Evolutionary conservation across 1,140 invertebrate species (phyloP), one percentile per base, ranked within the genome.

Genomic region (Atopsyche davidsoni): DNA sequence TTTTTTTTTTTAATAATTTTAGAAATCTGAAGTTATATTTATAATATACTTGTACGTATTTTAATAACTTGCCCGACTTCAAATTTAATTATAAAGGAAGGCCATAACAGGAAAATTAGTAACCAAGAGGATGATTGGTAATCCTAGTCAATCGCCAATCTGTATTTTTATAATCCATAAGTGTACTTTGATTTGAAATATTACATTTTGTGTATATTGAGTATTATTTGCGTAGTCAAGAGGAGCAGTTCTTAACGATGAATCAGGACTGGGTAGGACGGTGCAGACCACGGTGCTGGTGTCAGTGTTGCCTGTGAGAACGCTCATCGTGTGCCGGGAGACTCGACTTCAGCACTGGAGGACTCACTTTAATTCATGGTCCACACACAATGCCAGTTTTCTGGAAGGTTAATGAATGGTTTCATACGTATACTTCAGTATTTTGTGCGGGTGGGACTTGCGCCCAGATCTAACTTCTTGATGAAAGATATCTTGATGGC

Each of bases 221-320:
- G 9, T 38, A 10, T 38, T n/a, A n/a, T n/a, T n/a, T n/a, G n/a
- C n/a, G n/a, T 36, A 58, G 57, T 36, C 24, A 18, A 22, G 23
- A 24, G 53, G 53, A 31, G 57, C 43, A 23, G 42, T 58, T 28
- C 49, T 58, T 34, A 58, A 58, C 41, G 57, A 58, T 41, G 57
- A 52, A 10, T 18, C 2, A 2, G 49, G 49, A 10, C 42, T 58
- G 6, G 57, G 57, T 21, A 58, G 55, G 32, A 58, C 52, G 24
- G 24, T 55, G 28, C 57, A 58, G 39, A 58, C 48, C 10, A 23
- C 49, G 11, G 18, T 58, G 4, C 55, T 44, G 18, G 14, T 51
- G 11, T 55, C 52, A 11, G 38, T 38, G 24, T 47, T 11, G 14
- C 32, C 24, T 18, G 13, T 13, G 38, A n/a, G 38, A 21, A 31